Evolutionary conservation across 2,113 vertebrate genomes (phyloP).

Genomic region (Serinus canaria): DNA sequence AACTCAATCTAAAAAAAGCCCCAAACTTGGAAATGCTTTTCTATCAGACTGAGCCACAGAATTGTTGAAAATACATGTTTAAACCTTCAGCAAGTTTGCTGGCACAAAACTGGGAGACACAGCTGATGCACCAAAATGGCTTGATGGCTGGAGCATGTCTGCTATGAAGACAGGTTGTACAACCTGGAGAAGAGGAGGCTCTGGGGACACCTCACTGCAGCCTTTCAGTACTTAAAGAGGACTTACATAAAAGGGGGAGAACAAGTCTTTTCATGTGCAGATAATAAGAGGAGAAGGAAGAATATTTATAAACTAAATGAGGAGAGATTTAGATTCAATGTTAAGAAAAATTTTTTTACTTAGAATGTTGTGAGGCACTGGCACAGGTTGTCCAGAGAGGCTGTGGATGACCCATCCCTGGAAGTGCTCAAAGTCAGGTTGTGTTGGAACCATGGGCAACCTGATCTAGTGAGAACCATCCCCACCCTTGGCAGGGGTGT

Average conservation of each 20-base stretch:
- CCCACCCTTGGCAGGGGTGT: not conserved
- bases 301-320: not conserved
- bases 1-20: not conserved
- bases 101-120: not conserved
- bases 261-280: not conserved
- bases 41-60: not conserved
- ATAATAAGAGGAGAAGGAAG: not conserved
- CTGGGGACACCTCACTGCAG: not conserved
- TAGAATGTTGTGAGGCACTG: not conserved
- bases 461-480: not conserved
- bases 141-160: not conserved
- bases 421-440: not conserved
- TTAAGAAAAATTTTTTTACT: not conserved
- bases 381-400: not conserved
- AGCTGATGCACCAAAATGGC: not conserved
- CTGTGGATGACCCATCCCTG: not conserved
- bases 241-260: not conserved
- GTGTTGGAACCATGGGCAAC: not conserved
- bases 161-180: not conserved
- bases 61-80: not conserved
- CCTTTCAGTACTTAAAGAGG: not conserved
- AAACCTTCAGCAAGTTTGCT: not conserved
- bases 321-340: not conserved
- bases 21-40: not conserved
- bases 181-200: not conserved